Base-by-base conservation (phyloP, 2,113 vertebrate genomes). In the Columbina picui region DNA sequence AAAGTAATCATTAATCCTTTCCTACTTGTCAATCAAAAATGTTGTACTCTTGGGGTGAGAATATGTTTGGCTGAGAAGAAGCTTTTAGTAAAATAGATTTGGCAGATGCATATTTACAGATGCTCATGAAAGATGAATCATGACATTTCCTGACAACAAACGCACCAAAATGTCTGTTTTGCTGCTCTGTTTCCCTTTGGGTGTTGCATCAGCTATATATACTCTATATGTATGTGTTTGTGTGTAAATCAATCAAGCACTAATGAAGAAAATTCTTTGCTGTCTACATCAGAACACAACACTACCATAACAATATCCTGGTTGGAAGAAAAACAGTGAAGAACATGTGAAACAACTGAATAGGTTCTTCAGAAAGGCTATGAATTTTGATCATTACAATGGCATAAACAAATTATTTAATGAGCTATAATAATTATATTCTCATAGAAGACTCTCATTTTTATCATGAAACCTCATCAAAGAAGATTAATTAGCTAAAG, bases 61-160 rank as follows among this genome's bases (percentile, higher is more conserved):
- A 81, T 90, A 53, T 45, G 71, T 93, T 96, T 97, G 93, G 90
- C 93, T 96, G 93, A 90, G 86, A 94, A 96, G 68, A 79, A 96
- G 92, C 88, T 93, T 92, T 95, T 90, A 94, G 92, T 93, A 89
- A 96, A 97, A 94, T 50, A 92, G 88, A 87, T 86, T 94, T 97
- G 96, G 96, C 93, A 97, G 93, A 96, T 93, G 93, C 79, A 55
- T 96, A 81, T 96, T 95, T 96, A 90, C 96, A 96, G 96, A 96
- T 97, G 92, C 93, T 97, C 94, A 90, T 93, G 96, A 88, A 96
- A 95, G 93, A 96, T 95, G 96, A 97, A 94, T 96, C 94, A 89
- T 92, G 88, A 92, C 88, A 95, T 83, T 89, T 86, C 88, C 85
- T 96, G 90, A 96, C 93, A 97, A 97, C 95, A 96, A 96, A 95